These are phyloP conservation scores for Cheilosia pagana DNA, from an alignment of 2,888 invertebrate genomes.

Conservation along the genomic window DNA sequence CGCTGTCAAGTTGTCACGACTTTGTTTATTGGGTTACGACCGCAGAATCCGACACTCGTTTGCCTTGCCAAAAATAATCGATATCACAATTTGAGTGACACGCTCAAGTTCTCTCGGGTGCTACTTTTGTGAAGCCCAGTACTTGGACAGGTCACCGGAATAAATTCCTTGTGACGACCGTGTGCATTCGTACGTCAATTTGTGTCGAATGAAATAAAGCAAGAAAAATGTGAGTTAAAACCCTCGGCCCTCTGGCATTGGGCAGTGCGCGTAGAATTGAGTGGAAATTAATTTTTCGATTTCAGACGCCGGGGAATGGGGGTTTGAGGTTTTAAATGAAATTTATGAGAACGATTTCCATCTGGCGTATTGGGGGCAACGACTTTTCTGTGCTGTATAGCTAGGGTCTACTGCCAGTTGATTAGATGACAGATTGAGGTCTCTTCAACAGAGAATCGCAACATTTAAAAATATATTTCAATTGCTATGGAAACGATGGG, in stretches of 20 bases:
- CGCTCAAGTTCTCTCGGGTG: background rate
- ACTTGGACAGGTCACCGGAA: slow-evolving; percentile 23
- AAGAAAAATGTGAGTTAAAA: background rate
- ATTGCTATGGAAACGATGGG: background rate
- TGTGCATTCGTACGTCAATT: slow-evolving; percentile 1
- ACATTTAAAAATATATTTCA: background rate
- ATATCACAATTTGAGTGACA: background rate
- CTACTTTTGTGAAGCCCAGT: too few relatives aligned
- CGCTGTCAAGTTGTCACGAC: slow-evolving; percentile 36
- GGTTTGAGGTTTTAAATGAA: background rate
- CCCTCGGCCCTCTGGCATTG: background rate
- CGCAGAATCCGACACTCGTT: slow-evolving; percentile 33
- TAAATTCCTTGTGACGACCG: slow-evolving; percentile 8
- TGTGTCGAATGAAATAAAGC: background rate
- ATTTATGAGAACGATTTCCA: slow-evolving; percentile 10
- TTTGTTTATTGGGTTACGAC: slow-evolving; percentile 13
- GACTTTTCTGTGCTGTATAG: background rate
- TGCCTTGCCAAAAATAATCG: slow-evolving; percentile 42
- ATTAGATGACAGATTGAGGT: slow-evolving; percentile 17
- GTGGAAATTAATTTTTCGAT: slow-evolving; percentile 3
- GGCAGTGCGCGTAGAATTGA: background rate
- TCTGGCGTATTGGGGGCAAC: slow-evolving; percentile 19
- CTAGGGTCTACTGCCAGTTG: background rate
- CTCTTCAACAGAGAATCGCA: background rate
- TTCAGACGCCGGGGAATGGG: background rate